phyloP scores from a whole-genome alignment of 1,140 invertebrate species.

The Scaptomyza pallida region DNA sequence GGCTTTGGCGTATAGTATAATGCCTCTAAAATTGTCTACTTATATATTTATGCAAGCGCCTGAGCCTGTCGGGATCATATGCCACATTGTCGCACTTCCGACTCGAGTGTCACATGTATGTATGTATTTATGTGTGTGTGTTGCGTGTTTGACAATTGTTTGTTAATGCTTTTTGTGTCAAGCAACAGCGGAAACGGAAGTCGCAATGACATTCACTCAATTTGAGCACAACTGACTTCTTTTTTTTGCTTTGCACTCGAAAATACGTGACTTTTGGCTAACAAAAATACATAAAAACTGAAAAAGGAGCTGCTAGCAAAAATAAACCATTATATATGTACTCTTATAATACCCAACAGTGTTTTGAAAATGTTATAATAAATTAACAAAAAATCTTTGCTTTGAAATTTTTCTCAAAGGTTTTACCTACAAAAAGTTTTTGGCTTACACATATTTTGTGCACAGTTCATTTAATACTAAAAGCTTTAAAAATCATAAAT shows the following conservation, averaged over 20 bases:
- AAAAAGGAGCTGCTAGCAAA: conserved; percentile 33
- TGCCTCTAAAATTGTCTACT: conserved; percentile 70
- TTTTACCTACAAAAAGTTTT: too few relatives aligned
- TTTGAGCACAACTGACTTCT: conserved; percentile 75
- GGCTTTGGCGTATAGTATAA: conserved; percentile 49
- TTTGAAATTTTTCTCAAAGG: too few relatives aligned
- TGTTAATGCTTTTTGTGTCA: conserved; percentile 59
- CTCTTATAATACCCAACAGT: too few relatives aligned
- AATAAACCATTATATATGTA: not conserved
- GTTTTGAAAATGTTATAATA: too few relatives aligned
- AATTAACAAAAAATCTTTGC: too few relatives aligned
- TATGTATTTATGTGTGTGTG: conserved; percentile 31
- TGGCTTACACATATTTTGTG: too few relatives aligned
- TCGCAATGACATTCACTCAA: conserved; percentile 78
- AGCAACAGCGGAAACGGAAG: conserved; percentile 52
- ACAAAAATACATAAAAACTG: conserved; percentile 38
- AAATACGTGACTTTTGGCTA: conserved; percentile 68
- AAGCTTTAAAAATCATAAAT: not conserved
- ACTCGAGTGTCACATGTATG: conserved; percentile 21
- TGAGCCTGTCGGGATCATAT: conserved; percentile 59
- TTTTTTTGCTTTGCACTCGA: conserved; percentile 8
- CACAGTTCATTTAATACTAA: too few relatives aligned
- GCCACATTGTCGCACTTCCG: conserved; percentile 73
- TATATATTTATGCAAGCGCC: conserved; percentile 75
- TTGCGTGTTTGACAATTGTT: conserved; percentile 72